phyloP scores from a whole-genome alignment of 2,888 invertebrate species.

The Charanyca ferruginea region DNA sequence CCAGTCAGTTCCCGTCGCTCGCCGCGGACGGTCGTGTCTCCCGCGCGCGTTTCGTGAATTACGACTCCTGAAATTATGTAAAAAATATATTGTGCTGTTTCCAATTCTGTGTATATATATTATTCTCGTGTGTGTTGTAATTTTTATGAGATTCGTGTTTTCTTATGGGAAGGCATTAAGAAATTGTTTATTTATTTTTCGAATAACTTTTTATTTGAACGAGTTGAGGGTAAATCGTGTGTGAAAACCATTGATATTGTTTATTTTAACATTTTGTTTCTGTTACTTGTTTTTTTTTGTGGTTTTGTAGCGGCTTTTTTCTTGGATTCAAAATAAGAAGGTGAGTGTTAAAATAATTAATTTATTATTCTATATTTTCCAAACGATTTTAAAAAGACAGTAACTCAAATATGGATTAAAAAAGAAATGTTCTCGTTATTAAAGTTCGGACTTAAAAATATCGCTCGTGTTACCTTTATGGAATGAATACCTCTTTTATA shows the following conservation, averaged over 20 bases:
- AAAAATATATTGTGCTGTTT: slow-evolving; percentile 50
- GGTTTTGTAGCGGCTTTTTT: slow-evolving; percentile 17
- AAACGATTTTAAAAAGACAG: not conserved
- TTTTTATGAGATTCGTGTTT: slow-evolving; percentile 20
- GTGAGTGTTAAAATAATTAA: slow-evolving; percentile 38
- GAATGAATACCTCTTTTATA: slow-evolving; percentile 24
- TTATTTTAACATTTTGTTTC: slow-evolving; percentile 50
- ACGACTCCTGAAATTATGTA: slow-evolving; percentile 59
- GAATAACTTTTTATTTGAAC: slow-evolving; percentile 35
- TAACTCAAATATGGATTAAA: not conserved
- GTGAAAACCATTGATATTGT: slow-evolving; percentile 53
- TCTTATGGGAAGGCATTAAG: slow-evolving; percentile 8
- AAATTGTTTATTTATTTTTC: slow-evolving; percentile 29
- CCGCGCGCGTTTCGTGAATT: slow-evolving; percentile 31
- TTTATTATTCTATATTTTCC: not conserved
- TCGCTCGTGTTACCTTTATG: not conserved
- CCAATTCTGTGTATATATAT: slow-evolving; percentile 39
- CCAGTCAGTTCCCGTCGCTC: slow-evolving; percentile 61
- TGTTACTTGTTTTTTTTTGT: slow-evolving; percentile 41
- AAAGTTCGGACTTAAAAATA: not conserved
- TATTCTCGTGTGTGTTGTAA: slow-evolving; percentile 29
- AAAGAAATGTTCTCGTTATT: not conserved
- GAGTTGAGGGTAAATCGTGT: slow-evolving; percentile 45
- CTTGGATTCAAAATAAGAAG: slow-evolving; percentile 41
- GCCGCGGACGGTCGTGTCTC: slow-evolving; percentile 46